Evolutionary conservation across 2,113 vertebrate genomes (phyloP).

Genomic region (Chloroceryle aenea): DNA sequence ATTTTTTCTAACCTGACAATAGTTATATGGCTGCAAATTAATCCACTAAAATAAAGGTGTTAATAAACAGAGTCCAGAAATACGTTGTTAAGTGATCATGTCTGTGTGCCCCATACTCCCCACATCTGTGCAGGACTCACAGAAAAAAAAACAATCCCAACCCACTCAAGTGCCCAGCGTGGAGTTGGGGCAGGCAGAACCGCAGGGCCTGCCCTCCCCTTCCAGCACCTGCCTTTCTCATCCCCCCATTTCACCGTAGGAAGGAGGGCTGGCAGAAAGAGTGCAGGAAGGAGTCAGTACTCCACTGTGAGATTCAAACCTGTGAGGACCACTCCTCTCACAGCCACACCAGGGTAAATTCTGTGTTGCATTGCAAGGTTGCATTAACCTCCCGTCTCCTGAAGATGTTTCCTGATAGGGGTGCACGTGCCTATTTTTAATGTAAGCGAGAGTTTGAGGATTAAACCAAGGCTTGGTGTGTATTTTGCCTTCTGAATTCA

Average conservation of each 20-base stretch:
- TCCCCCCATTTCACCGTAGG: neutral
- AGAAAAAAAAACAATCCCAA: neutral
- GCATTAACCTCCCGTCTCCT: neutral
- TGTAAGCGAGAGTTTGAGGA: neutral
- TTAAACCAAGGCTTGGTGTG: neutral
- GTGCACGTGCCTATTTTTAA: neutral
- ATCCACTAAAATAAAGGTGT: neutral
- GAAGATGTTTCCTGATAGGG: neutral
- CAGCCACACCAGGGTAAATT: neutral
- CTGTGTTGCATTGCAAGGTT: neutral
- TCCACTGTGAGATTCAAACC: neutral
- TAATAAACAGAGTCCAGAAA: neutral
- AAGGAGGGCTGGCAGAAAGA: neutral
- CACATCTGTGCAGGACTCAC: too few species aligned
- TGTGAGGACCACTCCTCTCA: neutral
- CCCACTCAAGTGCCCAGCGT: neutral
- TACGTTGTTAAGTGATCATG: rapidly evolving
- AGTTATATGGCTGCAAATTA: neutral
- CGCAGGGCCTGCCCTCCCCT: neutral
- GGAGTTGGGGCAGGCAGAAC: neutral
- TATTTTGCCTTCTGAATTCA: neutral
- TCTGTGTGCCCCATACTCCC: neutral
- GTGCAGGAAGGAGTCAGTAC: neutral
- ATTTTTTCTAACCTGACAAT: neutral
- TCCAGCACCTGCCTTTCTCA: neutral